These are phyloP conservation scores for Rhabdomys dilectus DNA, from an alignment of 2,113 vertebrate species.

Conservation along the genomic window DNA sequence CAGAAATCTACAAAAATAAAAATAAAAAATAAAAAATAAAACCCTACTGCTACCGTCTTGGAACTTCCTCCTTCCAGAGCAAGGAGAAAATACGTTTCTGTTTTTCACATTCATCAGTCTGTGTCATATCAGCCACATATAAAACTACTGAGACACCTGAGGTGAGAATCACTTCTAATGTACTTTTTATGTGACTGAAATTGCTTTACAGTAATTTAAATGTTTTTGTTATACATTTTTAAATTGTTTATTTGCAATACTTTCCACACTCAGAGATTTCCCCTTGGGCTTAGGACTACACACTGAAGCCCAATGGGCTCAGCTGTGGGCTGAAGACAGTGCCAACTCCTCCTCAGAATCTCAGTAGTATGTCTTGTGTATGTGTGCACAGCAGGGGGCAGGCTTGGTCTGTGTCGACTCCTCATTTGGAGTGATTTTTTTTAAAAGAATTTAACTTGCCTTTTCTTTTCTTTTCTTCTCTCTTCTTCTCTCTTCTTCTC, in stretches of 20 bases:
- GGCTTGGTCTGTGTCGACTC: background rate
- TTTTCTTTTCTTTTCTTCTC: fast-evolving
- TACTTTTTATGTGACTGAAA: background rate
- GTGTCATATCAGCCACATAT: background rate
- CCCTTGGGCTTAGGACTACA: no score
- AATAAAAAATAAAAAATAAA: fast-evolving
- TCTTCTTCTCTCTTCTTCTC: background rate
- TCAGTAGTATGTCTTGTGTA: background rate
- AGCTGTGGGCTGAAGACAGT: no score
- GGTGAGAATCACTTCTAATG: background rate
- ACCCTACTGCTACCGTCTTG: background rate
- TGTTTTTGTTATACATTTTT: background rate
- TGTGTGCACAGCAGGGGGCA: slow-evolving; percentile 59
- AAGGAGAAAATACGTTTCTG: background rate
- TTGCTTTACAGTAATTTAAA: background rate
- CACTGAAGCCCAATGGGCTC: no score
- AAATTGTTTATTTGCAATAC: background rate
- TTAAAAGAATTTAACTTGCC: background rate
- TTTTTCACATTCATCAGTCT: background rate
- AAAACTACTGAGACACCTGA: fast-evolving
- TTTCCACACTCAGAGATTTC: background rate
- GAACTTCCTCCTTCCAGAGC: background rate
- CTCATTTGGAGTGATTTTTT: background rate
- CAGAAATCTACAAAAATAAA: background rate
- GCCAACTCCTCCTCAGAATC: no score